Evolutionary conservation across 1,140 invertebrate genomes (phyloP).

Genomic region (Papilio xuthus): DNA sequence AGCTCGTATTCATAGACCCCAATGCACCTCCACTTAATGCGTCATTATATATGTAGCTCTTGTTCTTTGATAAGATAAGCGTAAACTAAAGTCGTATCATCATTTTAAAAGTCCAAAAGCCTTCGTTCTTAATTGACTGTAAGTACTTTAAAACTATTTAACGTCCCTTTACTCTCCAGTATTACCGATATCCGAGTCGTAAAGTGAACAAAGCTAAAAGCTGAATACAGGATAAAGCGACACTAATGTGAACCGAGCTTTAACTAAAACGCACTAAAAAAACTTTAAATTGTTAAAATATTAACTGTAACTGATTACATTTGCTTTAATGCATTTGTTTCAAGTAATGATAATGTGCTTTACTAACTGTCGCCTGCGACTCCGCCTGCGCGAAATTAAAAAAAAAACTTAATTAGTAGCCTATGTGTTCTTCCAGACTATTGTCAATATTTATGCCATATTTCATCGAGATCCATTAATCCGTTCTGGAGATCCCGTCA

Average conservation of each 20-base stretch:
- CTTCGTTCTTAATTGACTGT: conserved; percentile 68
- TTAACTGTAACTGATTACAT: not conserved
- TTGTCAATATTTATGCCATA: no score
- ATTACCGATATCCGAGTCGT: conserved; percentile 55
- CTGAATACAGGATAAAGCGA: conserved; percentile 17
- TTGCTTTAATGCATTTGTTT: not conserved
- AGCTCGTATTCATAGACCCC: conserved; percentile 64
- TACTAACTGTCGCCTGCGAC: no score
- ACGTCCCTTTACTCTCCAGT: conserved; percentile 45
- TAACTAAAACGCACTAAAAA: conserved; percentile 33
- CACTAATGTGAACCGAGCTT: conserved; percentile 16
- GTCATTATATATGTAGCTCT: conserved; percentile 63
- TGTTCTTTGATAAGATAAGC: conserved; percentile 71
- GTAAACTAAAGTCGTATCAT: conserved; percentile 53
- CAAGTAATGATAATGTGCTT: not conserved
- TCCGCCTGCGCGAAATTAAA: no score
- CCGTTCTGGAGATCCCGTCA: no score
- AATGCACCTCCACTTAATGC: conserved; percentile 58
- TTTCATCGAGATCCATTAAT: no score
- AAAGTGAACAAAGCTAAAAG: conserved; percentile 52
- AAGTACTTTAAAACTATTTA: conserved; percentile 64
- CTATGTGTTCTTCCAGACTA: no score
- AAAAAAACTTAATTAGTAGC: no score
- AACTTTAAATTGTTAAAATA: not conserved
- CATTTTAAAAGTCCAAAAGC: conserved; percentile 56